These are phyloP conservation scores for Magallana nippona DNA, from an alignment of 2,888 invertebrate species.

Conservation along the genomic window DNA sequence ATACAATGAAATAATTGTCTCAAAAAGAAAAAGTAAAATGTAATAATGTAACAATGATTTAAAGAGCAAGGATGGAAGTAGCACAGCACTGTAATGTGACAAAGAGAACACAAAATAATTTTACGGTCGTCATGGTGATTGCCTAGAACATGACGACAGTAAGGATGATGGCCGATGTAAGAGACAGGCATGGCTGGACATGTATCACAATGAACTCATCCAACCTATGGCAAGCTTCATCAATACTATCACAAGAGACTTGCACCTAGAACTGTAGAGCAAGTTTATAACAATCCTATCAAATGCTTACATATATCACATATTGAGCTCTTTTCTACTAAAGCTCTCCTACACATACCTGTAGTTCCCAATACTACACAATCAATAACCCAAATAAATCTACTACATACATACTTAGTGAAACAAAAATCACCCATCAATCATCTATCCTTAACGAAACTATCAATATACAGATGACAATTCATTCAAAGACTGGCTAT, in stretches of 20 bases:
- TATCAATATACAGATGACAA: no score
- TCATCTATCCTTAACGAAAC: no score
- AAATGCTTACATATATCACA: neutral
- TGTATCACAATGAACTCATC: neutral
- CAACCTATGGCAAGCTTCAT: constrained; percentile 8
- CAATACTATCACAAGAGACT: neutral
- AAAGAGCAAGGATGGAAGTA: neutral
- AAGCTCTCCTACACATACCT: no score
- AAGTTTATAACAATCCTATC: neutral
- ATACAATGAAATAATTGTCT: neutral
- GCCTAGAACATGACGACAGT: no score
- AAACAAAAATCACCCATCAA: no score
- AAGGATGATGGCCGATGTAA: neutral
- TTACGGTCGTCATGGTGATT: neutral
- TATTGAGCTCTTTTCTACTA: no score
- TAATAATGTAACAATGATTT: neutral
- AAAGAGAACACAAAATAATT: neutral
- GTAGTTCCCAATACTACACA: no score
- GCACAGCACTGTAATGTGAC: neutral
- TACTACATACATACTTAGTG: no score
- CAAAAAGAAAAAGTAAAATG: neutral
- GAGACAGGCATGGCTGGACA: constrained; percentile 22
- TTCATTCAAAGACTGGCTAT: no score
- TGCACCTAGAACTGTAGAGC: neutral
- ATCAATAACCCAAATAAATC: no score